These are phyloP conservation scores for Athrips mouffetella DNA, from an alignment of 2,888 invertebrate species.

Conservation along the genomic window DNA sequence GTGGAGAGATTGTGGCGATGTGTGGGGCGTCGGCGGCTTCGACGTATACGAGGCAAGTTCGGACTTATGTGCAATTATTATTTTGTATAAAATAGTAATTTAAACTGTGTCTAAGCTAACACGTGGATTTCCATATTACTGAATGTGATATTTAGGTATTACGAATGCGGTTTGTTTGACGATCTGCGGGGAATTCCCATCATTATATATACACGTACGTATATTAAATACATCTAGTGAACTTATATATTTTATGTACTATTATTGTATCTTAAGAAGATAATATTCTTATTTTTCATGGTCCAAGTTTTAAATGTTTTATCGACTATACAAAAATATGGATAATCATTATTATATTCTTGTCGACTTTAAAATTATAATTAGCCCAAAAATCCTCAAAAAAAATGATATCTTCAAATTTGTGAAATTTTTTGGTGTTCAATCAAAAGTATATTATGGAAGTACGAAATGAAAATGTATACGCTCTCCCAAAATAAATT, in stretches of 20 bases:
- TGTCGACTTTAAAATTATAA: constrained; percentile 71
- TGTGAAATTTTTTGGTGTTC: constrained; percentile 77
- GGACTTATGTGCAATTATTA: constrained; percentile 79
- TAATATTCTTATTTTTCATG: constrained; percentile 78
- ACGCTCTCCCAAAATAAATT: constrained; percentile 75
- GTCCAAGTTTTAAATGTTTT: constrained; percentile 79
- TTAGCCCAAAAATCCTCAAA: constrained; percentile 70
- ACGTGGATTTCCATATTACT: constrained; percentile 79
- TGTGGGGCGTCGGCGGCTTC: constrained; percentile 47
- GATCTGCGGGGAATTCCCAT: constrained; percentile 43
- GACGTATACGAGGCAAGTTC: constrained; percentile 54
- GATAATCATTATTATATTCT: constrained; percentile 78
- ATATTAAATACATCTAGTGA: constrained; percentile 70
- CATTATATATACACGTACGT: constrained; percentile 63
- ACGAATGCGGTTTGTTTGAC: constrained; percentile 69
- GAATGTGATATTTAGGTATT: constrained; percentile 79
- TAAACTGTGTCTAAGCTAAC: constrained; percentile 75
- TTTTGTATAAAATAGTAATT: constrained; percentile 77
- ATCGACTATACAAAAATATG: constrained; percentile 78
- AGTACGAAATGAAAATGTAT: constrained; percentile 72
- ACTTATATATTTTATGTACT: constrained; percentile 79
- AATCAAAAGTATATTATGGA: constrained; percentile 69
- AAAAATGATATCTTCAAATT: constrained; percentile 71
- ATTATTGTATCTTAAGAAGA: constrained; percentile 78
- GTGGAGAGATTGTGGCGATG: constrained; percentile 37